Evolutionary conservation across 2,797 vertebrate species (phyloP).

Genomic region (Amazona ochrocephala): DNA sequence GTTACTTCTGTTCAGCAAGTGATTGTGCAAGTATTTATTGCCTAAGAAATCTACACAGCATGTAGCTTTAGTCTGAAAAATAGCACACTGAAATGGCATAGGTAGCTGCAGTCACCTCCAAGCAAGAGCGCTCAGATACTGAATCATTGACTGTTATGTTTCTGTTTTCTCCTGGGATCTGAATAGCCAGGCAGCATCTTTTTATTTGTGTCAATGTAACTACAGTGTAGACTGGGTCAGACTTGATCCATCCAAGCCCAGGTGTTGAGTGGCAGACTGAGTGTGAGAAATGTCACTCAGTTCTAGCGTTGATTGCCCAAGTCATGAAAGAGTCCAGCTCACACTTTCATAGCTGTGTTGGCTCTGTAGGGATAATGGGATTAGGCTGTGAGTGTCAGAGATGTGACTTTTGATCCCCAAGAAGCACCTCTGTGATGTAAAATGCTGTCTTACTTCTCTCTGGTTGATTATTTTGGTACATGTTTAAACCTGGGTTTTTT

Average conservation of each 20-base stretch:
- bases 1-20: not conserved
- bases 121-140: not conserved
- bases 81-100: not conserved
- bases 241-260: not conserved
- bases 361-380: not conserved
- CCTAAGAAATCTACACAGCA: not conserved
- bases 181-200: not conserved
- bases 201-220: not conserved
- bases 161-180: not conserved
- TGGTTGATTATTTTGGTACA: not conserved
- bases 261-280: not conserved
- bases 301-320: not conserved
- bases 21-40: slow-evolving; percentile 12
- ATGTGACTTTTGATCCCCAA: not conserved
- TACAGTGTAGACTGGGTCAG: not conserved
- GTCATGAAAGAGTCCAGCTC: not conserved
- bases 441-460: not conserved
- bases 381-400: not conserved
- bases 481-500: not conserved
- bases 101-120: not conserved
- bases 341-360: not conserved
- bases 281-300: not conserved
- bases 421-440: not conserved
- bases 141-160: not conserved
- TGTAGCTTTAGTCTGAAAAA: not conserved